Evolutionary conservation across 1,140 invertebrate genomes (phyloP), one percentile per base, ranked within the genome.

Genomic region (Colletes gigas): DNA sequence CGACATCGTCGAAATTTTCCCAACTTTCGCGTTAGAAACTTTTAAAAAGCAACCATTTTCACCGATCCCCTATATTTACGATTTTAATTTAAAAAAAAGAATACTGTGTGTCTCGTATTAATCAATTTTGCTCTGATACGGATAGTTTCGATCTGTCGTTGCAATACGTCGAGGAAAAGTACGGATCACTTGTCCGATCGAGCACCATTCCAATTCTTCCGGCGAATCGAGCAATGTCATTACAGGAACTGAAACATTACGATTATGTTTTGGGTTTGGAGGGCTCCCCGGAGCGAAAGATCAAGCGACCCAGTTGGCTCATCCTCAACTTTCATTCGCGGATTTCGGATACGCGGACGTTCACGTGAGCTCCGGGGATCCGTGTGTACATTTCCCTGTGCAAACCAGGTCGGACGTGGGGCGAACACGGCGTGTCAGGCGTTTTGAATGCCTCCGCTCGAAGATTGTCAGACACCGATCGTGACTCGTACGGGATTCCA

Each of bases 221-320:
- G 50, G 9, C 0, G 69, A 39, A 72, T 79, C 59, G 60, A 79
- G 8, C 17, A 8, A n/a, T 10, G 17, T 17, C 5, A 17, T 82
- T 44, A 41, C 4, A 70, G n/a, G 6, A 17, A 4, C 3, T 10
- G 68, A 39, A 60, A 17, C 4, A 39, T 66, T n/a, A 63, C 21
- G 71, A 71, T 80, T 65, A 65, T 83, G 77, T 86, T 88, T 86
- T 82, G 87, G 81, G 81, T 81, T 81, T 78, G 74, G 54, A 6
- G n/a, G 63, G 70, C 74, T 82, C 69, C 81, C 81, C 10, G 75
- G 39, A 78, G 66, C 74, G 86, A 84, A 88, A 88, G 88, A 90
- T 91, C 89, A 87, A 85, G 83, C 85, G 90, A 91, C 86, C 88
- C 78, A 88, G 85, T 89, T 90, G 90, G 88, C 88, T 74, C 78